Base-by-base conservation (phyloP, 2,113 vertebrate species). In the Callospermophilus lateralis region DNA sequence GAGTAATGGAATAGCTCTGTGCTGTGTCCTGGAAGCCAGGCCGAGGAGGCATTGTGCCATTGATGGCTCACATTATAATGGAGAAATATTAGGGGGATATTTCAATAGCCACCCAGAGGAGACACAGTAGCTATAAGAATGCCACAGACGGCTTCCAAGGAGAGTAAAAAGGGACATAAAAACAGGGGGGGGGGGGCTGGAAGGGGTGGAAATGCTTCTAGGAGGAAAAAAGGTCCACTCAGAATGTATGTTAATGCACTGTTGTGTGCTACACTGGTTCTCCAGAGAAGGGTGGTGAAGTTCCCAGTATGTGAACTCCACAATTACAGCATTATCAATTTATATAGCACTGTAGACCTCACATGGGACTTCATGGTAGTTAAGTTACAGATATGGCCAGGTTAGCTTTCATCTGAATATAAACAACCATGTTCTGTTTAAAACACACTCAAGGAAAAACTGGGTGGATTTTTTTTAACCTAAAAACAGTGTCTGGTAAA, bases 41-140 rank as follows among this genome's bases (percentile, higher is more conserved):
- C 86, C 61, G 28, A 81, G 80, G 28, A 93, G 95, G 87, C 94
- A 37, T 45, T 72, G 95, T 53, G 94, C 87, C 78, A 42, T 51
- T 97, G 92, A 97, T 2, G 74, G 55, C 28, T 83, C 90, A 9
- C 87, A 63, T 78, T 96, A 84, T 89, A 96, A 96, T 90, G 89
- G 97, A 97, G 96, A 98, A 94, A 95, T 88, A 55, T 94, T 97
- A 93, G 63, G 95, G 84, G 90, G 84, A 74, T 94, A 93, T 97
- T 97, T 96, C 89, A 98, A 86, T 6, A 95, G 96, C 32, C 93
- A 97, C 86, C 93, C 93, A 96, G 84, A 94, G 96, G 95, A 98
- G 96, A 97, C 84, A 95, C 81, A 84, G 85, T 65, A 84, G 96
- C 94, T 95, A 10, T n/a, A 68, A 93, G 81, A 96, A 96, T 93